Conservation (phyloP, 1,140 invertebrate genomes). For the Octopus bimaculoides region DNA sequence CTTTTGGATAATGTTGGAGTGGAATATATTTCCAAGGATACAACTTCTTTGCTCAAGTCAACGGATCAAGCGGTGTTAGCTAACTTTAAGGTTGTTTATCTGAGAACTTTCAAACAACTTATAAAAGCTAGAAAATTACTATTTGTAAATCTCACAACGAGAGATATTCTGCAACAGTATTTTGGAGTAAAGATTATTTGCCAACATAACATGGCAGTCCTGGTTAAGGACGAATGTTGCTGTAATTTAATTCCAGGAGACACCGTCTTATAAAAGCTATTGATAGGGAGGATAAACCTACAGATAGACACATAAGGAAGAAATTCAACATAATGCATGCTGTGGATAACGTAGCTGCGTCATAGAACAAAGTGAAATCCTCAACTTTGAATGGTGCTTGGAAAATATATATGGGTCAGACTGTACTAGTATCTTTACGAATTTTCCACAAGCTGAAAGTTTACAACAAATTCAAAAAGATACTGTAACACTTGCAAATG, state of each 20-base stretch:
- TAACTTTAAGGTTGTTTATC: not conserved
- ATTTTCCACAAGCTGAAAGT: not conserved
- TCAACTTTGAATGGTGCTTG: not conserved
- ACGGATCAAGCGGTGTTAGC: not conserved
- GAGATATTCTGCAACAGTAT: too few species aligned
- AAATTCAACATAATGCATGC: not conserved
- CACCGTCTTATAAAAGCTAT: not conserved
- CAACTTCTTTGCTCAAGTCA: not conserved
- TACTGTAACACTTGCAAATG: not conserved
- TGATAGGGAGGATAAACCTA: not conserved
- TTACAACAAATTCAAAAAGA: conserved; percentile 5
- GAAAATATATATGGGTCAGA: not conserved
- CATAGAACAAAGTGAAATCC: conserved; percentile 1
- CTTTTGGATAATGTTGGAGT: not conserved
- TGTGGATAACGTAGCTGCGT: conserved; percentile 4
- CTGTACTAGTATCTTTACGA: not conserved
- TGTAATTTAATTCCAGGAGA: too few species aligned
- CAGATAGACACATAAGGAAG: not conserved
- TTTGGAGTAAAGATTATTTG: too few species aligned
- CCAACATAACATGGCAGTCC: too few species aligned
- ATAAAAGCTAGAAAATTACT: too few species aligned
- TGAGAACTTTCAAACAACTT: conserved; percentile 5
- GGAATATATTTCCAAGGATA: not conserved
- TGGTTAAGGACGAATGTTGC: too few species aligned
- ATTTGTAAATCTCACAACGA: too few species aligned